These are phyloP conservation scores for Macaca nemestrina DNA, from an alignment of 2,113 vertebrate genomes.

Conservation along the genomic window DNA sequence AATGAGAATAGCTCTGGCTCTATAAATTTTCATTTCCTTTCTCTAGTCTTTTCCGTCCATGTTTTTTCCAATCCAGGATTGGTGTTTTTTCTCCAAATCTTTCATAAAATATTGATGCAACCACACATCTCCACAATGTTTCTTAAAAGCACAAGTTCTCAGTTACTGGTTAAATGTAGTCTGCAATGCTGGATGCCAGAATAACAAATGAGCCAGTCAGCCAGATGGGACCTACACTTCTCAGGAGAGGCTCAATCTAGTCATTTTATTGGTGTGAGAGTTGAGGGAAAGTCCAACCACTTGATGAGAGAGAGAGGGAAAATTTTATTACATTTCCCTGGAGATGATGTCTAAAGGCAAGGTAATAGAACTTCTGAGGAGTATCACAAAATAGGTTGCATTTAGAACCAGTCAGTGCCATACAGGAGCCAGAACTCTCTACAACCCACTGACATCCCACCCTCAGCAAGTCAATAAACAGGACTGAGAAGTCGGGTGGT, in stretches of 20 bases:
- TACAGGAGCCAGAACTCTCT: background rate
- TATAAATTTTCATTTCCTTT: background rate
- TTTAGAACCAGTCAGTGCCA: background rate
- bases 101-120: background rate
- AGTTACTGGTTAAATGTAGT: background rate
- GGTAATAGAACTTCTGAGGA: background rate
- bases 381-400: background rate
- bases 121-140: background rate
- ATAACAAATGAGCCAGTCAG: background rate
- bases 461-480: background rate
- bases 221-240: fast-evolving
- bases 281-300: background rate
- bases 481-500: fast-evolving
- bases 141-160: background rate
- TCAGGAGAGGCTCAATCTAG: fast-evolving
- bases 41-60: background rate
- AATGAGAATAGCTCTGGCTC: background rate
- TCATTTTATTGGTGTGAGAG: background rate
- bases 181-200: background rate
- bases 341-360: background rate
- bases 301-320: background rate
- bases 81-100: background rate
- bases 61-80: background rate
- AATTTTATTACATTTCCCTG: background rate
- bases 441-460: background rate